Conservation (phyloP, 2,797 vertebrate species). For the Leptodactylus fallax region DNA sequence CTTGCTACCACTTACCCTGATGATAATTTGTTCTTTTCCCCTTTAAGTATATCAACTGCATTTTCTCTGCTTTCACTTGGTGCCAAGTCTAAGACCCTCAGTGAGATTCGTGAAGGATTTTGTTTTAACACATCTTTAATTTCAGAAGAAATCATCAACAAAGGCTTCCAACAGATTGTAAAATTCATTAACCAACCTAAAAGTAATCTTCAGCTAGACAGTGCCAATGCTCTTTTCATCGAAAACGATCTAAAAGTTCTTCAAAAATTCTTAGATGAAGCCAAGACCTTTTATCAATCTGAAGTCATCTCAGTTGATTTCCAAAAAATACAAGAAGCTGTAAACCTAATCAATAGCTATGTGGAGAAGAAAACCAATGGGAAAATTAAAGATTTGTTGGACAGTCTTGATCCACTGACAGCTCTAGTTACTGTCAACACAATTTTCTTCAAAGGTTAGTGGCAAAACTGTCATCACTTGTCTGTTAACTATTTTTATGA, state of each 20-base stretch:
- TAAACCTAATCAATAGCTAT: not conserved
- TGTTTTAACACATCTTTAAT: slow-evolving; percentile 77
- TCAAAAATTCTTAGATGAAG: slow-evolving; percentile 74
- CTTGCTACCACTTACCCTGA: slow-evolving; percentile 69
- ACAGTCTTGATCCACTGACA: not conserved
- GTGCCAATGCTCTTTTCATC: slow-evolving; percentile 83
- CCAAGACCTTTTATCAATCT: slow-evolving; percentile 63
- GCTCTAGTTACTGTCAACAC: not conserved
- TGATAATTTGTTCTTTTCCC: slow-evolving; percentile 88
- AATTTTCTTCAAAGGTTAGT: not conserved
- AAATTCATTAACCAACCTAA: slow-evolving; percentile 67
- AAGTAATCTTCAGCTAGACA: slow-evolving; percentile 68
- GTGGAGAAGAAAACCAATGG: not conserved
- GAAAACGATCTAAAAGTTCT: slow-evolving; percentile 73
- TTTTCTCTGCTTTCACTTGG: slow-evolving; percentile 87
- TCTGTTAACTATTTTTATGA: too few species aligned
- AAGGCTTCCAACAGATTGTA: slow-evolving; percentile 79
- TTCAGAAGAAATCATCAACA: slow-evolving; percentile 74
- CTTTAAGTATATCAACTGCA: slow-evolving; percentile 83
- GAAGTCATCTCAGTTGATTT: not conserved
- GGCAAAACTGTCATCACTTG: not conserved
- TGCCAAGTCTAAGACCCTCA: slow-evolving; percentile 79
- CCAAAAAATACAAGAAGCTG: not conserved
- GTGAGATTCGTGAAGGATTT: slow-evolving; percentile 82
- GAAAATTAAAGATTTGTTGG: not conserved